Evolutionary conservation across 2,113 vertebrate genomes (phyloP).

Genomic region (Pelodiscus sinensis): DNA sequence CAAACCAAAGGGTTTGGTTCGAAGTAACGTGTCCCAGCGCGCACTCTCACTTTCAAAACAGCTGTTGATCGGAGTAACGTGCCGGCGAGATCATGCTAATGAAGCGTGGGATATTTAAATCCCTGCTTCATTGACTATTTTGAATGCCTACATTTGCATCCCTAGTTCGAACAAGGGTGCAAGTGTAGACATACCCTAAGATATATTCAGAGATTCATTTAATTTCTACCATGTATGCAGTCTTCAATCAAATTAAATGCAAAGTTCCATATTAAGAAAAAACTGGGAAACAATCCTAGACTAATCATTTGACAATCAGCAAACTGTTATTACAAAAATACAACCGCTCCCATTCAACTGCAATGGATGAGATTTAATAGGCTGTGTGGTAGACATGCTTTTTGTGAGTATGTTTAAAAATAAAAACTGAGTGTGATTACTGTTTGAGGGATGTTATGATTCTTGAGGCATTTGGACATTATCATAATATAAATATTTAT

Average conservation of each 20-base stretch:
- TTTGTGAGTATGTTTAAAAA: neutral
- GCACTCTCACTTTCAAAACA: no score
- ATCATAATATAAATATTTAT: no score
- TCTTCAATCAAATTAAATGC: neutral
- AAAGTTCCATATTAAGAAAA: neutral
- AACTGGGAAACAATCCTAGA: neutral
- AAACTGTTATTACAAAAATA: neutral
- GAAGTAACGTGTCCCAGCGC: no score
- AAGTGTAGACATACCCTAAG: no score
- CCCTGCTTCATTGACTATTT: no score
- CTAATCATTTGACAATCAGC: neutral
- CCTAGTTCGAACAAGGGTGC: no score
- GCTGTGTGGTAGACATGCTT: neutral
- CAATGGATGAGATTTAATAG: neutral
- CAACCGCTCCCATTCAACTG: neutral
- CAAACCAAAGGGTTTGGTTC: no score
- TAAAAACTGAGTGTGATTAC: neutral
- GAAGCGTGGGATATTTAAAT: no score
- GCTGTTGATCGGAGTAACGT: no score
- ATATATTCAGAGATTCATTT: neutral
- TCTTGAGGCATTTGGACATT: neutral
- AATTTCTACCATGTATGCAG: neutral
- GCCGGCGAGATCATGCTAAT: no score
- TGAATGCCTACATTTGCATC: no score
- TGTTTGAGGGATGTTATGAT: rapidly evolving